Base-by-base conservation (phyloP, 2,113 vertebrate species). In the Proteles cristata region DNA sequence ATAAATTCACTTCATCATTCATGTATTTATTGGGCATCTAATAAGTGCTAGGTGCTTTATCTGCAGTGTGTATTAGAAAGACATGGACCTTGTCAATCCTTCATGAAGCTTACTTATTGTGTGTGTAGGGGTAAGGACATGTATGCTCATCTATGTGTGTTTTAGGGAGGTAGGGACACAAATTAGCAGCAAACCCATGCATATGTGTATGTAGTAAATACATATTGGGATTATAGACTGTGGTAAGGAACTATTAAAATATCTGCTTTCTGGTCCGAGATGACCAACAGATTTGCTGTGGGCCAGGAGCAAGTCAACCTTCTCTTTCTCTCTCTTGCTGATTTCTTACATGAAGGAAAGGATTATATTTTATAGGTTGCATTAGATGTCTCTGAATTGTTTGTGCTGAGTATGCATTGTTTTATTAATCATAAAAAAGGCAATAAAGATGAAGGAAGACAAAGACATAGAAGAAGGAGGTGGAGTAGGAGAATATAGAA, bases 291-390 rank as follows among this genome's bases (percentile, higher is more conserved):
- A 43, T 14, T 76, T 33, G 48, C 76, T 14, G 6, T 71, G 45
- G 15, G 39, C 10, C 31, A 6, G 33, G 17, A 14, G 4, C 9
- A 43, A 25, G 69, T 5, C 23, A n/a, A 53, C 6, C 7, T 82
- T 90, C 25, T 74, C 26, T 93, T n/a, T 68, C 12, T 43, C 31
- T 74, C 43, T 77, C 12, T 69, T 68, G 4, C 23, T 80, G 5
- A 74, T 90, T 91, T 84, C 65, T 81, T 45, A 85, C 4, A 16
- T 58, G 14, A 68, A 88, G 73, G 66, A 50, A 90, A 11, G 43
- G 19, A 26, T 12, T 74, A 5, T 5, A 21, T 94, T 86, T 80
- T 43, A 88, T 19, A 88, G 66, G 2, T 7, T 77, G 48, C 16
- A 5, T 35, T 23, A 83, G 55, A 50, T 15, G 26, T 23, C 25